Base-by-base conservation (phyloP, 2,797 vertebrate species). In the Rhinatrema bivittatum region DNA sequence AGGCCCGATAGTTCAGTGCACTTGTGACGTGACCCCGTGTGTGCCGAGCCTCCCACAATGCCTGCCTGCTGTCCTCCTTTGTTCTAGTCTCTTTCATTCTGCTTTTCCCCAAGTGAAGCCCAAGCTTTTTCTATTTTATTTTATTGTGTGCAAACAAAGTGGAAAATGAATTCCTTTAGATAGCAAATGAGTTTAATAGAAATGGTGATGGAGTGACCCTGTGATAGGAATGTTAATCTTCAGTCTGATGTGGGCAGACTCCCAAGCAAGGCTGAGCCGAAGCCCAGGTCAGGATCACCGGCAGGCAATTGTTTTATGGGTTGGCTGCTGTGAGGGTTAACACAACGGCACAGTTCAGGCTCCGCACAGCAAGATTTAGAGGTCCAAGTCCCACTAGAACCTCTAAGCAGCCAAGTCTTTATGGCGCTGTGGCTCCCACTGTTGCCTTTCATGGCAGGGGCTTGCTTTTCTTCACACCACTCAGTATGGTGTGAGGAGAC, bases 131-230 rank as follows among this genome's bases (percentile, higher is more conserved):
- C 40, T 48, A 33, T 16, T 33, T 34, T 52, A 46, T 43, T 42
- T 42, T 28, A 39, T 56, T 42, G 32, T 25, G 33, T 54, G 39
- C 59, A 69, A 65, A 65, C 48, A 65, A 71, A 68, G 68, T 63
- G 44, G 70, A 74, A 70, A 66, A 65, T 53, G 47, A 68, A 69
- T 74, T 63, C 49, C 56, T 74, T 72, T 67, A 58, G 62, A 60
- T 52, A 71, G 65, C 52, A 67, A 63, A 68, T 56, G 57, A 65
- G 60, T 67, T 68, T 68, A 57, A 63, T 36, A 65, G 63, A 62
- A 69, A 51, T 40, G 62, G 65, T 65, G 71, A 61, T 37, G 48
- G 63, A 65, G 56, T 37, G 42, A 34, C 0, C 7, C 38, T 51
- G 60, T 62, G 65, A 41, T 4, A 21, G 42, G 66, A 66, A 65